Conservation (phyloP, 2,888 invertebrate species). For the Drosophila phalerata region DNA sequence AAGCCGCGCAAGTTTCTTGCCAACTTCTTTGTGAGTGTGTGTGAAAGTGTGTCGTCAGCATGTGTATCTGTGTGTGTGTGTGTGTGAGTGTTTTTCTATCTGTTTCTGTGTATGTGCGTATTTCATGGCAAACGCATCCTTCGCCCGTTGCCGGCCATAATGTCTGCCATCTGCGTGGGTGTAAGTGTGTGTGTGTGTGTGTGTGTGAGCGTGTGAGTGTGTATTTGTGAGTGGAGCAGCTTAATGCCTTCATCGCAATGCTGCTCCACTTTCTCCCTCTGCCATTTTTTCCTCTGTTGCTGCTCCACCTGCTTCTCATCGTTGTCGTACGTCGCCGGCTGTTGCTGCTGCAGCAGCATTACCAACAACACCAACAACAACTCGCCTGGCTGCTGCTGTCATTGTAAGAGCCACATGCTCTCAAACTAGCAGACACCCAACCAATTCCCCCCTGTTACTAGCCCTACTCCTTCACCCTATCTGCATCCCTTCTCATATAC, state of each 20-base stretch:
- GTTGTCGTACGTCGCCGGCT: constrained; percentile 62
- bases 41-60: constrained; percentile 63
- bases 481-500: constrained; percentile 6
- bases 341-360: constrained; percentile 69
- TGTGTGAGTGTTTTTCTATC: constrained; percentile 14
- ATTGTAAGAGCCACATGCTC: constrained; percentile 70
- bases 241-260: constrained; percentile 76
- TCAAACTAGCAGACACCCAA: constrained; percentile 44
- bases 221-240: constrained; percentile 60
- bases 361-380: constrained; percentile 38
- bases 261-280: constrained; percentile 23
- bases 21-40: constrained; percentile 53
- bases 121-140: constrained; percentile 80
- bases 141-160: constrained; percentile 69
- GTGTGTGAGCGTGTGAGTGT: constrained; percentile 3
- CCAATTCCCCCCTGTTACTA: constrained; percentile 34
- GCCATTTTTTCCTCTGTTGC: constrained; percentile 13
- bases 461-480: background rate
- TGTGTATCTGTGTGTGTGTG: constrained; percentile 29
- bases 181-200: constrained; percentile 29
- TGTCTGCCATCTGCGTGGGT: constrained; percentile 57
- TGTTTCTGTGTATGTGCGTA: constrained; percentile 41
- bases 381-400: constrained; percentile 65
- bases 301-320: constrained; percentile 30
- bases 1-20: constrained; percentile 68